Base-by-base conservation (phyloP, 2,113 vertebrate species). In the Pseudorasbora parva region DNA sequence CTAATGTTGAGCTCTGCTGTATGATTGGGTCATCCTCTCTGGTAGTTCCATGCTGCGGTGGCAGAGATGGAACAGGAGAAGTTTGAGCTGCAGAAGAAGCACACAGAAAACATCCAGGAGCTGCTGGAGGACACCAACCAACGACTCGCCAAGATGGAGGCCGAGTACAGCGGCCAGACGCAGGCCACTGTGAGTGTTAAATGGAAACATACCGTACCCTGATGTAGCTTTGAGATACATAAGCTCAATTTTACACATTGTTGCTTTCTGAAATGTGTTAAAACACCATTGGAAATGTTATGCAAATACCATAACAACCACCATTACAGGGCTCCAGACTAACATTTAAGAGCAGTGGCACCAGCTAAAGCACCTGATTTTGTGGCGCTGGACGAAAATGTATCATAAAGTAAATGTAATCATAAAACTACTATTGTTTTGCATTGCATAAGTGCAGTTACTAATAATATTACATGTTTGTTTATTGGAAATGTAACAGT, bases 11-110 rank as follows among this genome's bases (percentile, higher is more conserved):
- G 43, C 43, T 49, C 2, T 49, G 2, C 27, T 49, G 1, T 25
- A 19, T 69, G 27, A 25, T 4, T 41, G 78, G 27, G 41, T 77
- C 10, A 14, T 88, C 82, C 68, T 68, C 27, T 68, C 56, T 1
- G 79, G 5, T 86, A 99, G 98, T 91, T 99, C 57, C 96, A 98
- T 68, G 92, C 79, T 11, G 89, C 95, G 0, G 89, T 97, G 64
- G 91, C 96, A 0, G 94, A 96, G 85, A 94, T 97, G 95, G 98
- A 99, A 88, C 96, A 96, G 91, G 96, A 98, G 86, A 99, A 98
- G 91, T 95, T 97, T 84, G 93, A 93, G 11, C 88, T 98, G 86
- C 95, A 93, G 86, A 97, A 95, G 93, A 95, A 92, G 81, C 96
- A 97, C 91, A 97, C 95, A 0, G 95, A 95, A 56, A 96, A 93